Evolutionary conservation across 2,888 invertebrate species (phyloP), one percentile per base, ranked within the genome.

Genomic region (Apotomis capreana): DNA sequence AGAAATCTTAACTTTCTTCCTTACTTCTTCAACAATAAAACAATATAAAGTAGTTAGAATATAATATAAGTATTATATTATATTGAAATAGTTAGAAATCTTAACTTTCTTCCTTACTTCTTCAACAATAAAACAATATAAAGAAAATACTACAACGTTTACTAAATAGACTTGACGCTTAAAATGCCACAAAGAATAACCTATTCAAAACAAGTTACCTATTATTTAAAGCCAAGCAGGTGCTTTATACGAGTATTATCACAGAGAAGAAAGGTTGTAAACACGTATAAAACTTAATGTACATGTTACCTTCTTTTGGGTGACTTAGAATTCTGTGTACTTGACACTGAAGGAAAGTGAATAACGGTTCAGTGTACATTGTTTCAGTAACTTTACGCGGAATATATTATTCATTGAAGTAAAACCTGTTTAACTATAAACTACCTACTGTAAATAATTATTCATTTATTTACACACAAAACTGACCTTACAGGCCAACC

Each of bases 1-100:
- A 65, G 65, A 65, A 65, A 65, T 65, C 26, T 8, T 6, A 55
- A 64, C 64, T 64, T 64, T 64, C 64, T 54, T 64, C 44, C 26
- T 60, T 10, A 44, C n/a, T n/a, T n/a, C n/a, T n/a, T n/a, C n/a
- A 64, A 65, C 65, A 55, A 12, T 64, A 64, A 55, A 55, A 15
- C 6, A 60, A 52, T 54, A 61, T 49, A n/a, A 60, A 60, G 10
- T n/a, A n/a, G n/a, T n/a, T n/a, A n/a, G n/a, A n/a, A n/a, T n/a
- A n/a, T n/a, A n/a, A n/a, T n/a, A n/a, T n/a, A n/a, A n/a, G n/a
- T n/a, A 15, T 26, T 26, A 26, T 26, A 26, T 26, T 26, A 26
- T 26, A 2, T 26, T 26, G 3, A 51, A 61, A 51, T 51, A 4
- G n/a, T n/a, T 65, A 65, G 65, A 65, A 65, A 65, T 65, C 36